Conservation (phyloP, 1,140 invertebrate genomes). For the Lasioglossum albipes region DNA sequence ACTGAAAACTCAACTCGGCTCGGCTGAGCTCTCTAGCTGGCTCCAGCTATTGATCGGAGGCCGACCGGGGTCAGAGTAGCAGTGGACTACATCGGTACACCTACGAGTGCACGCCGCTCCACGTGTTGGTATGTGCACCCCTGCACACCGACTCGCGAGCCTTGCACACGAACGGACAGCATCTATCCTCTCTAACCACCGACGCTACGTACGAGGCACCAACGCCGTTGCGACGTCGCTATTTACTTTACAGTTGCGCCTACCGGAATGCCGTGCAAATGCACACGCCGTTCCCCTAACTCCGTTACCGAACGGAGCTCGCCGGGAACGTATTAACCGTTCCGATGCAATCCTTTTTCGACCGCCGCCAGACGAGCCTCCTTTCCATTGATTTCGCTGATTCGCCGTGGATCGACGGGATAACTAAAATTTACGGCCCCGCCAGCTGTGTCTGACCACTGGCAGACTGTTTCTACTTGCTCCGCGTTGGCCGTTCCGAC, state of each 20-base stretch:
- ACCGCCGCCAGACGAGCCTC: too few species aligned
- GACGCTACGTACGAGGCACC: slow-evolving; percentile 46
- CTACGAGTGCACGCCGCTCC: slow-evolving; percentile 57
- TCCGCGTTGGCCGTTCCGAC: too few species aligned
- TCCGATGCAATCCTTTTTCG: too few species aligned
- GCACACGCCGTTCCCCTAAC: slow-evolving; percentile 11
- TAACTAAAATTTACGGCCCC: background rate
- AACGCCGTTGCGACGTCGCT: slow-evolving; percentile 47
- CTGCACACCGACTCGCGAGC: slow-evolving; percentile 44
- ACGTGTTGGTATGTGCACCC: slow-evolving; percentile 59
- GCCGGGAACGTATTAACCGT: background rate
- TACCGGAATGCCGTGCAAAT: slow-evolving; percentile 69
- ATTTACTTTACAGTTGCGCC: slow-evolving; percentile 61
- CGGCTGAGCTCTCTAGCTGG: slow-evolving; percentile 72
- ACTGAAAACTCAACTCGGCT: slow-evolving; percentile 70
- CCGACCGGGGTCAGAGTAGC: slow-evolving; percentile 78
- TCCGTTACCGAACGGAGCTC: background rate
- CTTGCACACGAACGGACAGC: slow-evolving; percentile 48
- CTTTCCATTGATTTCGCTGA: too few species aligned
- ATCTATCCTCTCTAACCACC: slow-evolving; percentile 57
- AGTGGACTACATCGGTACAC: slow-evolving; percentile 77
- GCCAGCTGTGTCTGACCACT: too few species aligned
- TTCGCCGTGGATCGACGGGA: background rate
- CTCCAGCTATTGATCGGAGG: slow-evolving; percentile 80
- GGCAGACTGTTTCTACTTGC: too few species aligned